These are phyloP conservation scores for Hololepta plana DNA, from an alignment of 2,888 invertebrate species.

Conservation along the genomic window DNA sequence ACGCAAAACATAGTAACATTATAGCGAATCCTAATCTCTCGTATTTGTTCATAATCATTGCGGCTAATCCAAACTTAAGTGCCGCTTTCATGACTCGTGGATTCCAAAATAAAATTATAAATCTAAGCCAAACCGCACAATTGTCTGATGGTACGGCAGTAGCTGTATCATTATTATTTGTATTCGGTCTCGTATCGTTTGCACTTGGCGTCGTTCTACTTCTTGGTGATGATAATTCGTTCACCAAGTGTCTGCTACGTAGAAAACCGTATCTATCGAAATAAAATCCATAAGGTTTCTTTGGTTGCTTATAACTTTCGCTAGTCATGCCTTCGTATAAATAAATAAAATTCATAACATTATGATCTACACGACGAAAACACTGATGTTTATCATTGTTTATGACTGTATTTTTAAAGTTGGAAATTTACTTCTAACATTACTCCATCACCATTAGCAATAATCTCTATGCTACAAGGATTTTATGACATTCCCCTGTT, in stretches of 20 bases:
- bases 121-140: constrained; percentile 16
- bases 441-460: too few relatives aligned
- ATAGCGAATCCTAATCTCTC: constrained; percentile 21
- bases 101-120: constrained; percentile 24
- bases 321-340: too few relatives aligned
- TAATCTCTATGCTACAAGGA: too few relatives aligned
- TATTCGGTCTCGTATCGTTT: not conserved
- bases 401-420: too few relatives aligned
- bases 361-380: too few relatives aligned
- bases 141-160: constrained; percentile 1
- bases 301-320: too few relatives aligned
- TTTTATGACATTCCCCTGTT: too few relatives aligned
- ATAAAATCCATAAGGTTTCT: constrained; percentile 11
- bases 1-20: constrained; percentile 20
- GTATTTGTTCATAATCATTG: constrained; percentile 22
- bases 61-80: constrained; percentile 21
- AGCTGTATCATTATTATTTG: constrained; percentile 1
- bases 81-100: constrained; percentile 21
- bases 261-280: constrained; percentile 12
- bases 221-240: not conserved
- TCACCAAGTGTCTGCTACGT: constrained; percentile 7
- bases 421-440: too few relatives aligned
- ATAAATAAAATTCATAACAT: too few relatives aligned
- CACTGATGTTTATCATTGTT: too few relatives aligned
- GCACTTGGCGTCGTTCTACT: constrained; percentile 1